Percentiles rank a stretch among this genome's conserved stretches.
phyloP scores from a whole-genome alignment of 2,888 invertebrate genomes.

The Caenorhabditis becei region DNA sequence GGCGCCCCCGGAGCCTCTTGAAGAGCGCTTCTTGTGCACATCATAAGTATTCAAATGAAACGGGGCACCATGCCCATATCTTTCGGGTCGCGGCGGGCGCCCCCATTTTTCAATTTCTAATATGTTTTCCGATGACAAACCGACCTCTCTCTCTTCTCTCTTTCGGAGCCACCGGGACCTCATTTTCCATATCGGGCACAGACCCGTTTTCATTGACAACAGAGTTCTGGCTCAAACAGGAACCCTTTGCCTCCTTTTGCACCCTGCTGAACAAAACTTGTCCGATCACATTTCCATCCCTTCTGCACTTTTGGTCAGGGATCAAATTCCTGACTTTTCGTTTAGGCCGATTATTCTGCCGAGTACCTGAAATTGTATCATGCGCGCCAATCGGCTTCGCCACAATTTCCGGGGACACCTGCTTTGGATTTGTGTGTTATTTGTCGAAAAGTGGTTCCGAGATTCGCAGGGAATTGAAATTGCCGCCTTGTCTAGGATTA shows the following conservation, averaged over 20 bases:
- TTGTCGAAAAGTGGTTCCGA: too few species aligned
- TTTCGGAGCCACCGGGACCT: background rate
- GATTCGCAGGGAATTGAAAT: too few species aligned
- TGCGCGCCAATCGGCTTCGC: too few species aligned
- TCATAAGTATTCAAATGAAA: constrained; percentile 48
- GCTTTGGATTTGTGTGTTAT: too few species aligned
- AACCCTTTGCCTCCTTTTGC: background rate
- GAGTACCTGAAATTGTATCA: too few species aligned
- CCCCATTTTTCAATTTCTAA: constrained; percentile 53
- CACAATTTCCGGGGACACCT: background rate
- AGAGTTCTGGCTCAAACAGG: background rate
- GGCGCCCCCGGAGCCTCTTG: background rate
- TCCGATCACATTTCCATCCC: background rate
- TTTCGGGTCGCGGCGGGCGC: background rate
- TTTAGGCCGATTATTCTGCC: too few species aligned
- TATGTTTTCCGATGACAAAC: constrained; percentile 47
- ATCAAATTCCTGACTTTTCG: background rate
- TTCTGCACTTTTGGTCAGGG: background rate
- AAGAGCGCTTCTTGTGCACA: background rate
- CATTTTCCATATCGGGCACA: constrained; percentile 21
- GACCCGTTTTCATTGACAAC: background rate
- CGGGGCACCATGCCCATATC: background rate
- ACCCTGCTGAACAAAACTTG: background rate
- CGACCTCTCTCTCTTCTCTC: constrained; percentile 8
- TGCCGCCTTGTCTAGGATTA: too few species aligned